Conservation (phyloP, 1,140 invertebrate species). For the Drosophila ironensis region DNA sequence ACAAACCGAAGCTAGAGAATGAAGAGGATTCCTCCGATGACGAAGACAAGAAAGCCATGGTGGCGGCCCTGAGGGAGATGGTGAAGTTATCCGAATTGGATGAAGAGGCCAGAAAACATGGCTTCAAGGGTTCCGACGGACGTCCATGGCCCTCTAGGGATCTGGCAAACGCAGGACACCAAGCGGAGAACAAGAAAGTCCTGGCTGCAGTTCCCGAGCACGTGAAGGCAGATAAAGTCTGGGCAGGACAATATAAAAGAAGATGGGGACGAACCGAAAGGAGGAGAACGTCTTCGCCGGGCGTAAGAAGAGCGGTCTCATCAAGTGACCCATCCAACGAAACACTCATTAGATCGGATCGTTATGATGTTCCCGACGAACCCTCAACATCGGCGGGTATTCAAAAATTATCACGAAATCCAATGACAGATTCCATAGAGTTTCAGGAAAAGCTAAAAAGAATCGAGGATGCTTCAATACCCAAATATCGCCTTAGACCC, state of each 20-base stretch:
- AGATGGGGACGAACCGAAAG: too few relatives aligned
- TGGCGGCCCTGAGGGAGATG: constrained; percentile 39
- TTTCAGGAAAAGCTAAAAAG: not conserved
- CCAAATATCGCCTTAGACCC: constrained; percentile 22
- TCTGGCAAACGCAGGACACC: not conserved
- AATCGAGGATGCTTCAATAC: constrained; percentile 46
- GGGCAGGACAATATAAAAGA: too few relatives aligned
- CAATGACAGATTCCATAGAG: not conserved
- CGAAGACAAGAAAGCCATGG: constrained; percentile 44
- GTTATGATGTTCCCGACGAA: not conserved
- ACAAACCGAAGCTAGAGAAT: not conserved
- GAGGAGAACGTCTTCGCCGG: too few relatives aligned
- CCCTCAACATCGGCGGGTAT: not conserved
- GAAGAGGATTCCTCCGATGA: not conserved
- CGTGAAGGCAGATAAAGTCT: too few relatives aligned
- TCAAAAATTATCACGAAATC: not conserved
- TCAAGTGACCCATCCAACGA: not conserved
- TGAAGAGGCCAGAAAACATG: not conserved
- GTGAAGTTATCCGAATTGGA: constrained; percentile 32
- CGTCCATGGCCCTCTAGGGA: too few relatives aligned
- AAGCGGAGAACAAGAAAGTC: not conserved
- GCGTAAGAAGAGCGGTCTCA: too few relatives aligned
- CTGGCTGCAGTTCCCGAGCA: not conserved
- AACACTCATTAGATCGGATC: not conserved
- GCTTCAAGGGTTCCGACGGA: too few relatives aligned